phyloP scores from a whole-genome alignment of 2,888 invertebrate genomes.

The Ophonus ardosiacus region DNA sequence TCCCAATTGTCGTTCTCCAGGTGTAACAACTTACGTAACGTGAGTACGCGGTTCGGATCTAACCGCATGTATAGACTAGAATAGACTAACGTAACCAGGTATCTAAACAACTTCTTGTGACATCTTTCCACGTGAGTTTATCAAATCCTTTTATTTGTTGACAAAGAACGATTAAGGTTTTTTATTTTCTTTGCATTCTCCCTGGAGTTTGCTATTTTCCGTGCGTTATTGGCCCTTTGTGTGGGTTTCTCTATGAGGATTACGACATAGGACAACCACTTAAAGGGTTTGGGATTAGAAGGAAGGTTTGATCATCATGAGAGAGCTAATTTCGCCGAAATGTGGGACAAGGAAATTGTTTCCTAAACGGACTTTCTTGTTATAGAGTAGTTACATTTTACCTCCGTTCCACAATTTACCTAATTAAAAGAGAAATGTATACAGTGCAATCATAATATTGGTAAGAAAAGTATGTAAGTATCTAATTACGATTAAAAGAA shows the following conservation, averaged over 20 bases:
- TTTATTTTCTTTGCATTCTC: constrained; percentile 57
- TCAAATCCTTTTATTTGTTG: constrained; percentile 65
- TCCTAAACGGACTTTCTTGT: not conserved
- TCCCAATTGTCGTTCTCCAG: constrained; percentile 27
- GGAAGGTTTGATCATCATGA: constrained; percentile 8
- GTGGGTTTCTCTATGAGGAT: constrained; percentile 39
- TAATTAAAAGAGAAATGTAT: not conserved
- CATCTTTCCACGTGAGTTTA: constrained; percentile 59
- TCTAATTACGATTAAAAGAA: no score
- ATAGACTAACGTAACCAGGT: constrained; percentile 7
- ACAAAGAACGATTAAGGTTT: constrained; percentile 63
- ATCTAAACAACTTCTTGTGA: constrained; percentile 37
- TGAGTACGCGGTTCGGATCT: not conserved
- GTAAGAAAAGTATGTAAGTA: no score
- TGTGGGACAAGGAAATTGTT: not conserved
- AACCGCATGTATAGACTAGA: constrained; percentile 4
- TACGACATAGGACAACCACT: constrained; percentile 26
- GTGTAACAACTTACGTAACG: constrained; percentile 37
- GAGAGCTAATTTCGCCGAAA: not conserved
- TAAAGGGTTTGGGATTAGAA: constrained; percentile 46
- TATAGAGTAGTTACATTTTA: not conserved
- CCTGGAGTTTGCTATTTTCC: constrained; percentile 10
- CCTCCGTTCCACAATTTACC: not conserved
- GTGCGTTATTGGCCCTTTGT: constrained; percentile 46
- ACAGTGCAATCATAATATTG: no score